A percentile compares a stretch with the other conserved stretches of the same genome.
Evolutionary conservation across 1,140 invertebrate species (phyloP).

Genomic region (Drosophila pandora): DNA sequence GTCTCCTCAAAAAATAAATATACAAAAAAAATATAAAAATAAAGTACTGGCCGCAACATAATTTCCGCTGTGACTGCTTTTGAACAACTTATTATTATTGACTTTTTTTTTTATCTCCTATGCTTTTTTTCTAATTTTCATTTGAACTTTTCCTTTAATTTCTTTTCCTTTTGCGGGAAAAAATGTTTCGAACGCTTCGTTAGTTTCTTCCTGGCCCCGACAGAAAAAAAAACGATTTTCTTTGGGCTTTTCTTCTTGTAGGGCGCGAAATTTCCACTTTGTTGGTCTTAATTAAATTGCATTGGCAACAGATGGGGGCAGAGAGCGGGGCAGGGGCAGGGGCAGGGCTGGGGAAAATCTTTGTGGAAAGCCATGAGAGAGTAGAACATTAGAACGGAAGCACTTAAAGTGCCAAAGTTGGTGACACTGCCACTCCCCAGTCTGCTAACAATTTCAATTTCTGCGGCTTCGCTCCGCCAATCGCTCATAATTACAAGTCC

Average conservation of each 20-base stretch:
- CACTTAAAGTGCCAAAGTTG: slow-evolving; percentile 63
- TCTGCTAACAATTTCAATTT: slow-evolving; percentile 7
- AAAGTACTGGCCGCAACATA: slow-evolving; percentile 62
- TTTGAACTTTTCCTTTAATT: slow-evolving; percentile 44
- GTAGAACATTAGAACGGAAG: slow-evolving; percentile 37
- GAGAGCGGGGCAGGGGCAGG: not conserved
- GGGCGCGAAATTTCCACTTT: slow-evolving; percentile 71
- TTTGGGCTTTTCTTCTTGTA: not conserved
- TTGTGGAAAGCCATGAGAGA: too few relatives aligned
- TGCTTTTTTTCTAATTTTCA: slow-evolving; percentile 44
- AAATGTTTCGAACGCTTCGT: slow-evolving; percentile 65
- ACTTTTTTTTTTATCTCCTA: slow-evolving; percentile 38
- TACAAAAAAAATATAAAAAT: not conserved
- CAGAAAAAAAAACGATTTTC: not conserved
- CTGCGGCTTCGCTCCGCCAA: slow-evolving; percentile 40
- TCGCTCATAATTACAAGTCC: slow-evolving; percentile 48
- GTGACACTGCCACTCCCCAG: slow-evolving; percentile 14
- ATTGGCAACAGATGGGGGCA: slow-evolving; percentile 37
- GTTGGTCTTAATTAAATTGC: slow-evolving; percentile 78
- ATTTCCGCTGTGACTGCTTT: slow-evolving; percentile 59
- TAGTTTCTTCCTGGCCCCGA: slow-evolving; percentile 25
- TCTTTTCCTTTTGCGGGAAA: slow-evolving; percentile 5
- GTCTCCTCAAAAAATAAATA: slow-evolving; percentile 38
- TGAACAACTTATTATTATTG: slow-evolving; percentile 35
- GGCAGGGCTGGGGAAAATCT: not conserved